Conservation (phyloP, 35 echinoderm and acorn worm species). For the Holothuria glaberrima region DNA sequence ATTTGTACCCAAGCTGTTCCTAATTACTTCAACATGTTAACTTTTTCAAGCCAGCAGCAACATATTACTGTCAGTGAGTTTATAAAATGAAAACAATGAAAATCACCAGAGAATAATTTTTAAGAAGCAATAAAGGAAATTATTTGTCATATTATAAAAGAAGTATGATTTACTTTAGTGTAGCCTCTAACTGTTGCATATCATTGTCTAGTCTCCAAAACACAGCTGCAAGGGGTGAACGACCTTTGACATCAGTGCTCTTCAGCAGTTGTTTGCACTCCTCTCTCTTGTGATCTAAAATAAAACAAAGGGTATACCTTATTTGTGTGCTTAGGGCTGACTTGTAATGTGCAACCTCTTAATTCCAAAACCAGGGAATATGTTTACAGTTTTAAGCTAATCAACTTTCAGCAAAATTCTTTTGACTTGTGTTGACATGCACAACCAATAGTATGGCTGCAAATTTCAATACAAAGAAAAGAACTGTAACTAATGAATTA, state of each 20-base stretch:
- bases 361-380: neutral
- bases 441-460: too few species aligned
- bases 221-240: constrained; percentile 45
- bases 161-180: constrained; percentile 38
- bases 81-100: neutral
- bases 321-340: too few species aligned
- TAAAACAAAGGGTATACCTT: neutral
- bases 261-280: constrained; percentile 35
- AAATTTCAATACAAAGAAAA: too few species aligned
- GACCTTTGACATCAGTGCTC: constrained; percentile 54
- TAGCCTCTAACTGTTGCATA: constrained; percentile 59
- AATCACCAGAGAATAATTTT: too few species aligned
- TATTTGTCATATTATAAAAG: too few species aligned
- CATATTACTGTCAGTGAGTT: neutral
- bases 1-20: neutral
- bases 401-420: neutral
- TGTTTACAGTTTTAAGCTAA: constrained; percentile 5
- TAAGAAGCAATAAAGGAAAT: neutral
- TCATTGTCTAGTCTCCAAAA: constrained; percentile 60
- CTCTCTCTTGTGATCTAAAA: constrained; percentile 46
- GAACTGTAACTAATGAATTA: too few species aligned
- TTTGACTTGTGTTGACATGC: too few species aligned
- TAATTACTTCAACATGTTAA: neutral
- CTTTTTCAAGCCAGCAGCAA: too few species aligned
- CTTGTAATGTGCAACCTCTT: too few species aligned